phyloP scores from a whole-genome alignment of 2,797 vertebrate species.

The Labeo calbasu region DNA sequence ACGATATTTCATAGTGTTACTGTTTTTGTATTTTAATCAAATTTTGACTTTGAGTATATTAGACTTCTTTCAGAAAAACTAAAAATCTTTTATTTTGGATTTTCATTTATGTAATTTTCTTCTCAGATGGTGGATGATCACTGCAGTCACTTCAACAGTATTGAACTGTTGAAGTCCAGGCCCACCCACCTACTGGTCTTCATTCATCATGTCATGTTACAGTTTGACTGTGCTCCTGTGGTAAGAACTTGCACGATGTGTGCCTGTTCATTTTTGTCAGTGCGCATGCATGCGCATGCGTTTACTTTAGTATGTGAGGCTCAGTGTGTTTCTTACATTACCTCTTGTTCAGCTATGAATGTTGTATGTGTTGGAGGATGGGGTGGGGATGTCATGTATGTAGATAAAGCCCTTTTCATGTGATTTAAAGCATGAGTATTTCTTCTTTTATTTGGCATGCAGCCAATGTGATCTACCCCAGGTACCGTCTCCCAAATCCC shows the following conservation, averaged over 20 bases:
- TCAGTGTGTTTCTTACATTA: slow-evolving; percentile 4
- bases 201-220: slow-evolving; percentile 88
- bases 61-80: too few species aligned
- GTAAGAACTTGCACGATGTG: slow-evolving; percentile 73
- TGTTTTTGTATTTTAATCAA: too few species aligned
- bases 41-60: too few species aligned
- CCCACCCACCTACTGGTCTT: slow-evolving; percentile 89
- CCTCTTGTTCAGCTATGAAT: slow-evolving; percentile 22
- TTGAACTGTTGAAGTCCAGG: slow-evolving; percentile 80
- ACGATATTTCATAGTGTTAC: too few species aligned
- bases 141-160: slow-evolving; percentile 79
- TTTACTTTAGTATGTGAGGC: slow-evolving; percentile 14
- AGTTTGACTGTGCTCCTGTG: slow-evolving; percentile 89
- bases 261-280: not conserved
- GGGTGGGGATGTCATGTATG: slow-evolving; percentile 7
- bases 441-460: slow-evolving; percentile 72
- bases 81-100: too few species aligned
- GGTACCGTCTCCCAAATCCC: slow-evolving; percentile 66
- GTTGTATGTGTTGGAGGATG: not conserved
- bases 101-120: not conserved
- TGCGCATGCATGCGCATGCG: slow-evolving; percentile 14
- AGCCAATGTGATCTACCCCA: slow-evolving; percentile 71
- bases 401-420: slow-evolving; percentile 26
- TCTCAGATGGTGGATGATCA: slow-evolving; percentile 80
- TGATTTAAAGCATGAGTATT: slow-evolving; percentile 68